Evolutionary conservation across 2,888 invertebrate genomes (phyloP).

Genomic region (Saturnia pavonia): DNA sequence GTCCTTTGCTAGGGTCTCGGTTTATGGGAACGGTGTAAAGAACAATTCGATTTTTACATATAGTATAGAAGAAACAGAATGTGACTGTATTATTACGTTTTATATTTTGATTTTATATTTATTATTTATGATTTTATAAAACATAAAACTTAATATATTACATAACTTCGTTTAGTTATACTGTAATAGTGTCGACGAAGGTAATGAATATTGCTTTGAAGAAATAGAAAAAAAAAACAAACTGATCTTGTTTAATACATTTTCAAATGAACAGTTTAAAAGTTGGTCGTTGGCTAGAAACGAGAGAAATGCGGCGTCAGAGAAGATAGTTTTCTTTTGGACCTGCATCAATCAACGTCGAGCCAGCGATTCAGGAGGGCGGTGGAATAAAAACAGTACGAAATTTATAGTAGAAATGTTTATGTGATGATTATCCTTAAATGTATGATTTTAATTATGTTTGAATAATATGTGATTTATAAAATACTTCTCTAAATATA

Average conservation of each 20-base stretch:
- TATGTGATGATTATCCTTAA: conserved; percentile 28
- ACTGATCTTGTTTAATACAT: conserved; percentile 12
- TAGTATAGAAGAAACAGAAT: background rate
- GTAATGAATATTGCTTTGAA: background rate
- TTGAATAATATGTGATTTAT: background rate
- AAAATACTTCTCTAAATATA: background rate
- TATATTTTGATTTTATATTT: no score
- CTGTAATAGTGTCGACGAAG: background rate
- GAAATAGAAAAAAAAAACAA: background rate
- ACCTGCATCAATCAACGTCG: conserved; percentile 77
- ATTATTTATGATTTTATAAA: background rate
- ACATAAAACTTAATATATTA: background rate
- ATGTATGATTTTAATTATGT: conserved; percentile 15
- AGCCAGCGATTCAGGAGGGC: conserved; percentile 49
- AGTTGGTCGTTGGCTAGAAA: conserved; percentile 34
- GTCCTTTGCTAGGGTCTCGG: no score
- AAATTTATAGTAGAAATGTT: conserved; percentile 32
- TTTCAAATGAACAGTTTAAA: conserved; percentile 33
- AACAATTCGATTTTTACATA: no score
- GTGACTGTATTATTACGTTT: background rate
- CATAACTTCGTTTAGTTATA: background rate
- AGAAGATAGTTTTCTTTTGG: conserved; percentile 61
- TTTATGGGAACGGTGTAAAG: no score
- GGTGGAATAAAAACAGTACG: conserved; percentile 44
- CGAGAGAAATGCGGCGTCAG: conserved; percentile 33